Conservation (phyloP, 2,113 vertebrate species). For the Pangasianodon gigas region DNA sequence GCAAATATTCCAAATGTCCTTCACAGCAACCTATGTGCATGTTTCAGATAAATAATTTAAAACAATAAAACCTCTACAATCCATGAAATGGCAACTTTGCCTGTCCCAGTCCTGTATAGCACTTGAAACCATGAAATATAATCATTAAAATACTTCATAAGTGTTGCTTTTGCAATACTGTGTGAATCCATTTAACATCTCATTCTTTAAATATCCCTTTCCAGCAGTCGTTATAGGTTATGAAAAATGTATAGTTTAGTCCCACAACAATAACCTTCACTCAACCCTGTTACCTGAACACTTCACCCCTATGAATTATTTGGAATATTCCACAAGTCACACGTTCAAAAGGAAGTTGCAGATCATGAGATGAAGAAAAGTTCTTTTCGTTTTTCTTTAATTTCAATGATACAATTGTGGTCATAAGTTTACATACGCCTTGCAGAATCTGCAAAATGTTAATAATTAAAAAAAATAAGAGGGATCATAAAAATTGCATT, state of each 20-base stretch:
- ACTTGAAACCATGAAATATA: background rate
- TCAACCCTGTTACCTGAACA: background rate
- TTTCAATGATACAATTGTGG: background rate
- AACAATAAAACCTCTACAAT: background rate
- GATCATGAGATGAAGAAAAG: background rate
- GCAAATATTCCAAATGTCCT: background rate
- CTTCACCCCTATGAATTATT: background rate
- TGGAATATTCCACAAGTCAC: background rate
- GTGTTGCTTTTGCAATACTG: background rate
- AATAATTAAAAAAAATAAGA: too few relatives aligned
- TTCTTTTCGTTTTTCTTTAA: background rate
- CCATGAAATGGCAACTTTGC: background rate
- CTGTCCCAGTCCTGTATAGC: background rate
- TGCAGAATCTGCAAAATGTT: too few relatives aligned
- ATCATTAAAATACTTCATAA: background rate
- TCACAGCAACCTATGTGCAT: background rate
- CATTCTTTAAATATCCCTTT: background rate
- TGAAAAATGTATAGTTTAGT: background rate
- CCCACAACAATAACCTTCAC: background rate
- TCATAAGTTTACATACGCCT: too few relatives aligned
- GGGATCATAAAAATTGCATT: too few relatives aligned
- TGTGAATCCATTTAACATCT: background rate
- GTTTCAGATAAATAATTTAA: background rate
- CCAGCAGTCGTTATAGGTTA: background rate
- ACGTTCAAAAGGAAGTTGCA: background rate